Base-by-base conservation (phyloP, 1,140 invertebrate genomes). In the Araneus ventricosus region DNA sequence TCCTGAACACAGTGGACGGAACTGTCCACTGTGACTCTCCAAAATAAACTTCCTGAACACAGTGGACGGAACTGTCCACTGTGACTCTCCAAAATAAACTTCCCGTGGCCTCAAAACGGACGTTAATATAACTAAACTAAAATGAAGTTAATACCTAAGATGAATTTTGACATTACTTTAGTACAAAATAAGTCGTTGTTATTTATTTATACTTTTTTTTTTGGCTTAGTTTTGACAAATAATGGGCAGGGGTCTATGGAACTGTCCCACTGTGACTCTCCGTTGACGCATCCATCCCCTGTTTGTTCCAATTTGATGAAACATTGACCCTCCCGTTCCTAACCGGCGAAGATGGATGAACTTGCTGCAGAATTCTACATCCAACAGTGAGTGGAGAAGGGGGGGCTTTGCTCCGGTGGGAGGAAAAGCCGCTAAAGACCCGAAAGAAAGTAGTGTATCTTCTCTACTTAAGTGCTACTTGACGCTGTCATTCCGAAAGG, bases 251-350 rank as follows among this genome's bases (percentile, higher is more conserved):
- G 10, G 45, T 8, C 10, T 45, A 2, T 45, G 45, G 45, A 45
- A 45, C 10, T 8, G 14, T 14, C 6, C 10, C 45, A 14, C 10
- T 52, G 45, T 14, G 45, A 52, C 45, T 52, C 5, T 52, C 10
- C 10, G 45, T 52, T 52, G 10, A 14, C 45, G 17, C 45, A 52
- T 22, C 41, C 17, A 4, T 10, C 22, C 37, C 79, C 22, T 52
- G 80, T 52, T 82, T 41, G 39, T 41, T 82, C 24, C 80, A 82
- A 82, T 82, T 52, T 82, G 37, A 27, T 22, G 41, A 41, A 82
- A 82, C 80, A 82, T 45, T 82, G 80, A 45, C 80, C 80, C 22
- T 45, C 22, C 27, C n/a, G 6, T 82, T 24, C 79, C 10, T 70
- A 75, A 75, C 70, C 4, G 27, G 70, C 4, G 34, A 75, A 37